These are phyloP conservation scores for Peromyscus melanophrys DNA, from an alignment of 2,797 vertebrate genomes.

Conservation along the genomic window DNA sequence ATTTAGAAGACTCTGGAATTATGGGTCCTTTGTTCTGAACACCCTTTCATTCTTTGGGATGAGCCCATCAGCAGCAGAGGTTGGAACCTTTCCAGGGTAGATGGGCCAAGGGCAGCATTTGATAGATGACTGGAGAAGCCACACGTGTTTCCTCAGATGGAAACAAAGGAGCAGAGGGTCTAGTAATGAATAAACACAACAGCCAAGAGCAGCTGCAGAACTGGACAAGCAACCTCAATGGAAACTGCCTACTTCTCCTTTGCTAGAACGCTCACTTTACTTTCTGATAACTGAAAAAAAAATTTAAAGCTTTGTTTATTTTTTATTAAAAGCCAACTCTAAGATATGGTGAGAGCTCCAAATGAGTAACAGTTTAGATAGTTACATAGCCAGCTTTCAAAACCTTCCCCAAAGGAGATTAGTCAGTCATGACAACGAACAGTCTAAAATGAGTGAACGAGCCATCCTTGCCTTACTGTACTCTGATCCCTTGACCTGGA, in stretches of 20 bases:
- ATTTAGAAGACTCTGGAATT: slow-evolving; percentile 87
- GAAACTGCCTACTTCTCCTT: slow-evolving; percentile 74
- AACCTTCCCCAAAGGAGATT: slow-evolving; percentile 45
- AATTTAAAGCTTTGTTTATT: slow-evolving; percentile 31
- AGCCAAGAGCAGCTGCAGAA: slow-evolving; percentile 58
- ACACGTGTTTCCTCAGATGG: slow-evolving; percentile 80
- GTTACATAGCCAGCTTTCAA: slow-evolving; percentile 66
- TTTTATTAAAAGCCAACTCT: slow-evolving; percentile 50
- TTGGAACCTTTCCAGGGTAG: slow-evolving; percentile 81
- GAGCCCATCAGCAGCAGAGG: slow-evolving; percentile 88
- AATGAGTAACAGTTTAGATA: slow-evolving; percentile 52
- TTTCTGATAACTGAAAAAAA: slow-evolving; percentile 42
- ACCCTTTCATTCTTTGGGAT: slow-evolving; percentile 81
- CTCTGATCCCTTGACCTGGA: slow-evolving; percentile 82
- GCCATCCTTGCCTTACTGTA: slow-evolving; percentile 83
- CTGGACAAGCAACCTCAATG: slow-evolving; percentile 61
- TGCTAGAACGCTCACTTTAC: slow-evolving; percentile 9
- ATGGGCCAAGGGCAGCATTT: slow-evolving; percentile 85
- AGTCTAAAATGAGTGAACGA: slow-evolving; percentile 56
- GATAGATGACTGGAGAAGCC: slow-evolving; percentile 88
- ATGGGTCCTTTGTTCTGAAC: slow-evolving; percentile 82
- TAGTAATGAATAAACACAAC: slow-evolving; percentile 34
- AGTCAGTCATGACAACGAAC: slow-evolving; percentile 56
- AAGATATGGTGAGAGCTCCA: slow-evolving; percentile 17
- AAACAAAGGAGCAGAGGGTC: slow-evolving; percentile 77